Base-by-base conservation (phyloP, 2,797 vertebrate species). In the Haliaeetus albicilla region DNA sequence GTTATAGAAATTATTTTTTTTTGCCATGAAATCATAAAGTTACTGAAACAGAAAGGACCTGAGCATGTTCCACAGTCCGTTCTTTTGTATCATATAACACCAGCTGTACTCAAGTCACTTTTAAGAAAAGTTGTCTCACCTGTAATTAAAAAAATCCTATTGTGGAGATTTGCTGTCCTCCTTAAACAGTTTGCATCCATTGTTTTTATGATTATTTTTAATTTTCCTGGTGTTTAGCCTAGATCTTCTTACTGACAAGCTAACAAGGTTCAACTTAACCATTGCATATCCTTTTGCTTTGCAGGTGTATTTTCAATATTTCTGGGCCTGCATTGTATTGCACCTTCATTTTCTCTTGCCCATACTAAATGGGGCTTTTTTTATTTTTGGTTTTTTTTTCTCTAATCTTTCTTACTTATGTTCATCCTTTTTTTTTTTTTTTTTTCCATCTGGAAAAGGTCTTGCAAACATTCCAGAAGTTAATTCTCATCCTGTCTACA, bases 71-170 rank as follows among this genome's bases (percentile, higher is more conserved):
- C 33, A 9, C 39, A 4, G 22, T 14, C 8, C 8, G n/a, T 56
- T 68, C 7, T 68, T 84, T 30, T 41, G 22, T 35, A 49, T 39
- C 2, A 14, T 3, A 3, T 49, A 86, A 59, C 8, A 39, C 5
- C 2, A 5, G 18, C n/a, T 3, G 1, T 31, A 44, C 23, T 71
- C 0, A 1, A 49, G 2, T 4, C 5, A n/a, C 7, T 35, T n/a
- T 41, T 22, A 37, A 51, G 13, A 56, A 88, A 73, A 53, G 4
- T 49, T 48, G 4, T 31, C 39, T 84, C 8, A 56, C 2, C 2
- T 63, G 15, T 41, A 67, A 54, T 56, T 86, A 53, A 78, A 86
- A 76, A 19, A 6, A 39, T 25, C 6, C 2, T 60, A 37, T 15
- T 48, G 2, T 44, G 31, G 23, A 67, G 18, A 48, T 43, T 30